A percentile compares a stretch with the other conserved stretches of the same genome.
Evolutionary conservation across 2,888 invertebrate genomes (phyloP).

Genomic region (Drosophila fulvimacula): DNA sequence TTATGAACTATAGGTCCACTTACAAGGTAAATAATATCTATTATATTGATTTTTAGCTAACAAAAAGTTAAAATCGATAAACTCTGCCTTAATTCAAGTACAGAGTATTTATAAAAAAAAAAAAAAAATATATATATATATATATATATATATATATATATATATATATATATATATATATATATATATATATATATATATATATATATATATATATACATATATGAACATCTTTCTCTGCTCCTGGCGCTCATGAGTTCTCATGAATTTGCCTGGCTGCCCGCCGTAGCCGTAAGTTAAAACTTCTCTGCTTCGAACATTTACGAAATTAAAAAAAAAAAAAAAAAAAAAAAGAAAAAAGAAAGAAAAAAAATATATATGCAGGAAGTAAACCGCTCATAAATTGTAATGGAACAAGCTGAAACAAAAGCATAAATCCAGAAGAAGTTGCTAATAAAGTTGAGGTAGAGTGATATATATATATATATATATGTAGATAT

Average conservation of each 20-base stretch:
- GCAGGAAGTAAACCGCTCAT: background rate
- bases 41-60: too few relatives aligned
- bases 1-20: too few relatives aligned
- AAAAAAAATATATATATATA: too few relatives aligned
- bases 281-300: slow-evolving; percentile 6
- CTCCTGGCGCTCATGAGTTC: slow-evolving; percentile 22
- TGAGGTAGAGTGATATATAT: background rate
- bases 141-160: too few relatives aligned
- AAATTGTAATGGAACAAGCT: slow-evolving; percentile 4
- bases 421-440: slow-evolving; percentile 4
- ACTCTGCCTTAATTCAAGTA: background rate
- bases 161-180: too few relatives aligned
- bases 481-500: background rate
- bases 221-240: slow-evolving; percentile 24
- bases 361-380: too few relatives aligned
- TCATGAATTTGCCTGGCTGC: slow-evolving; percentile 10
- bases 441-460: background rate
- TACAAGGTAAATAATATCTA: too few relatives aligned
- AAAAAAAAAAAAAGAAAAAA: background rate
- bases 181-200: too few relatives aligned
- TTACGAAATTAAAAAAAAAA: slow-evolving; percentile 5
- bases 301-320: slow-evolving; percentile 11
- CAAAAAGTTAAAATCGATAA: background rate
- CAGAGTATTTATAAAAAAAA: background rate
- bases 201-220: too few relatives aligned